Conservation (phyloP, 2,888 invertebrate species). For the Chydorus sphaericus region DNA sequence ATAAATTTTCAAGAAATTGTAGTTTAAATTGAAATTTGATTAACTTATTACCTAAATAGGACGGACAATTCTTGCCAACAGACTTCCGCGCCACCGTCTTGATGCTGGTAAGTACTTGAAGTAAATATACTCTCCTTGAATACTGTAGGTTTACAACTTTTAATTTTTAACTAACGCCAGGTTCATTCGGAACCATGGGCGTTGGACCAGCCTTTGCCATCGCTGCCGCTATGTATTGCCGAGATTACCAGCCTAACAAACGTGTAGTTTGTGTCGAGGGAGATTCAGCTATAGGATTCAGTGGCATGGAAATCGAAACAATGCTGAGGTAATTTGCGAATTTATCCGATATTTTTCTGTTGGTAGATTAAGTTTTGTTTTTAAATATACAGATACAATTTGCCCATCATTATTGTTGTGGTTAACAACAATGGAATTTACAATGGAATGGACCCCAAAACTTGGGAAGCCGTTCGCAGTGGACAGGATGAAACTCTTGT, state of each 20-base stretch:
- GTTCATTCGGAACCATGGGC: constrained; percentile 91
- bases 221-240: constrained; percentile 80
- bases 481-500: constrained; percentile 55
- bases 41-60: too few relatives aligned
- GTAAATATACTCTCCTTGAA: not conserved
- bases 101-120: constrained; percentile 56
- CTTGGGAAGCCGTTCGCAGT: constrained; percentile 46
- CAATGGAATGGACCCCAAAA: constrained; percentile 64
- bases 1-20: too few relatives aligned
- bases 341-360: not conserved
- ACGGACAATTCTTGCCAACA: constrained; percentile 69
- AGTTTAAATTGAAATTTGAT: too few relatives aligned
- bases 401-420: constrained; percentile 77
- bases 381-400: constrained; percentile 50
- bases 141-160: not conserved
- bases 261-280: constrained; percentile 87
- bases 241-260: constrained; percentile 62
- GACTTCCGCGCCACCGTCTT: constrained; percentile 66
- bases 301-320: constrained; percentile 96
- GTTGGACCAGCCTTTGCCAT: constrained; percentile 84
- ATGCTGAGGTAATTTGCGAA: constrained; percentile 46
- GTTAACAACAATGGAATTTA: constrained; percentile 95
- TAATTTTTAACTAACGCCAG: constrained; percentile 18
- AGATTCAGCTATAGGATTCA: constrained; percentile 95
- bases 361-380: not conserved